Conservation (phyloP, 2,888 invertebrate species). For the Macrosoma leucophasiata region DNA sequence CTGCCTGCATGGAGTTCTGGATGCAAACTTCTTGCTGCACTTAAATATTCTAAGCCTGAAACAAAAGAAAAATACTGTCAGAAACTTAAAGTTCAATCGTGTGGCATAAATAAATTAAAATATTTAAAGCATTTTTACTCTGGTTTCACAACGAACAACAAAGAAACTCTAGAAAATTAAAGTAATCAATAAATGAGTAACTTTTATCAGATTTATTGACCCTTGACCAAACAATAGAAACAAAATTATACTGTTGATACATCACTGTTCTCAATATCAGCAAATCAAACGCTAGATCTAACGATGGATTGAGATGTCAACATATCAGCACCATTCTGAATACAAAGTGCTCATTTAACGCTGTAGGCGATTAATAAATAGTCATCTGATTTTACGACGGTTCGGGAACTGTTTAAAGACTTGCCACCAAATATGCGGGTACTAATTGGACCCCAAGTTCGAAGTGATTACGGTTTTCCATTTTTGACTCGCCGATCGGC, state of each 20-base stretch:
- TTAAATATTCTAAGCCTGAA: conserved; percentile 68
- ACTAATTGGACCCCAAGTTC: conserved; percentile 24
- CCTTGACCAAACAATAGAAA: no score
- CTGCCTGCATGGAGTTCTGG: conserved; percentile 78
- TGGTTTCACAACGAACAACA: no score
- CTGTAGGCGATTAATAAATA: conserved; percentile 51
- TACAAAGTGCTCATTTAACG: conserved; percentile 59
- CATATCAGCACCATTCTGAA: conserved; percentile 44
- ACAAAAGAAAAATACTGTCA: conserved; percentile 30
- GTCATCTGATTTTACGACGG: conserved; percentile 47
- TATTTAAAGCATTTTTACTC: no score
- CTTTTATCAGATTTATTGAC: no score
- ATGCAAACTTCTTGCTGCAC: conserved; percentile 70
- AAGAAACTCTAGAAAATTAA: no score
- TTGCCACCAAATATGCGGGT: conserved; percentile 22
- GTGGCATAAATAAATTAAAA: conserved; percentile 26
- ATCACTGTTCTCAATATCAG: no score
- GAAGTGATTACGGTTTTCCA: conserved; percentile 18
- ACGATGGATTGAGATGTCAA: conserved; percentile 63
- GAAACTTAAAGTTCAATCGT: conserved; percentile 13
- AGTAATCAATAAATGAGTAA: no score
- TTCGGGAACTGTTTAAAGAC: conserved; percentile 31
- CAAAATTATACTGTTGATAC: no score
- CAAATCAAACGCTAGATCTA: no score
- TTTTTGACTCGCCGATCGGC: conserved; percentile 18